Percentiles rank a stretch among this genome's conserved stretches.
Evolutionary conservation across 1,140 invertebrate genomes (phyloP).

Genomic region (Lasioglossum albipes): DNA sequence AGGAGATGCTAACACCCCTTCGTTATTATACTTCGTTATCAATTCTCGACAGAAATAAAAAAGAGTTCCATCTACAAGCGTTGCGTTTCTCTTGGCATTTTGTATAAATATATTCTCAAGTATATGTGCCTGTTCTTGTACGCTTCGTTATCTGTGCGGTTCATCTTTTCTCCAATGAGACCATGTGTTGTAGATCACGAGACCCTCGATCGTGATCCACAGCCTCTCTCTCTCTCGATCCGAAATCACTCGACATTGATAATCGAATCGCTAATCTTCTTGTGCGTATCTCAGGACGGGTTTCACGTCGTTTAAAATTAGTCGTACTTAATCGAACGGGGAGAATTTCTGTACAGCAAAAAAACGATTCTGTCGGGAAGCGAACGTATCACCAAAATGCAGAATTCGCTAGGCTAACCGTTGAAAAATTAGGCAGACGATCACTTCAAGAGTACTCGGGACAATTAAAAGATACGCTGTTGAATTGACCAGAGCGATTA

Average conservation of each 20-base stretch:
- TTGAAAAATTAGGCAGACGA: not conserved
- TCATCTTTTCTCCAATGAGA: not conserved
- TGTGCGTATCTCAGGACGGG: conserved; percentile 48
- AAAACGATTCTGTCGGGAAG: conserved; percentile 16
- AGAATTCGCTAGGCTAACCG: conserved; percentile 15
- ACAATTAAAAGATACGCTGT: not conserved
- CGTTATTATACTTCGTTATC: not conserved
- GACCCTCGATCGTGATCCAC: not conserved
- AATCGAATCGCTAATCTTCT: conserved; percentile 21
- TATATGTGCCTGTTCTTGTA: not conserved
- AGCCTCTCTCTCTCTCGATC: not conserved
- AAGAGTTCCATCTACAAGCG: not conserved
- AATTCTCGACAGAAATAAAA: conserved; percentile 1
- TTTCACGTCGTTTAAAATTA: conserved; percentile 22
- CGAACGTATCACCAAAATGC: conserved; percentile 31
- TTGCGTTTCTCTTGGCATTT: not conserved
- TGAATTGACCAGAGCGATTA: too few species aligned
- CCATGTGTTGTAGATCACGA: not conserved
- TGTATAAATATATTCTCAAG: conserved; percentile 22
- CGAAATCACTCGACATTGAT: not conserved
- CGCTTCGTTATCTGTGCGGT: conserved; percentile 7
- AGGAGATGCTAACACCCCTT: conserved; percentile 3
- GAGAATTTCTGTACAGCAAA: conserved; percentile 7
- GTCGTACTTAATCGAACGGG: not conserved
- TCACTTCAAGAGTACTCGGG: not conserved